Evolutionary conservation across 2,797 vertebrate genomes (phyloP).

Genomic region (Galaxias olidus): DNA sequence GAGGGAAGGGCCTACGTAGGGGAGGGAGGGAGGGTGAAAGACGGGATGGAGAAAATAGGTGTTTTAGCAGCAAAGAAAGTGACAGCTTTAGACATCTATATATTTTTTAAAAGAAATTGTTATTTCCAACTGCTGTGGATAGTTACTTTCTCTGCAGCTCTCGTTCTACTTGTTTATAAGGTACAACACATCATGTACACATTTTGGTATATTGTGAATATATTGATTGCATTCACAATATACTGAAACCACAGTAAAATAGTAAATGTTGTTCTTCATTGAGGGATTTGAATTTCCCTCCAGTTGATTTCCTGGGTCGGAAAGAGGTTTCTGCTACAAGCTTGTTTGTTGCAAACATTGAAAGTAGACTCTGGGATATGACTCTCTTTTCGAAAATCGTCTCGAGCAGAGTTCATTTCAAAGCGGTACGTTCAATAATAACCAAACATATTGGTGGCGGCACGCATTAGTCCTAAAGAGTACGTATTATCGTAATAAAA

Average conservation of each 20-base stretch:
- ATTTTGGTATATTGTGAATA: conserved; percentile 50
- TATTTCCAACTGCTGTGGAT: conserved; percentile 62
- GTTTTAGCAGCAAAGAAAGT: conserved; percentile 44
- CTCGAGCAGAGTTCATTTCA: too few relatives aligned
- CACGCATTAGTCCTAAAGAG: too few relatives aligned
- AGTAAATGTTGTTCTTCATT: conserved; percentile 46
- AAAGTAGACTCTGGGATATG: too few relatives aligned
- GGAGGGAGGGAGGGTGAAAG: conserved; percentile 18
- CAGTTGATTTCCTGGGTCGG: conserved; percentile 32
- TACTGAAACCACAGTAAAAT: conserved; percentile 26
- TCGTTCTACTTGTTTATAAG: conserved; percentile 41
- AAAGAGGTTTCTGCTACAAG: conserved; percentile 43
- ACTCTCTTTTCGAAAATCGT: too few relatives aligned
- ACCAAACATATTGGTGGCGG: too few relatives aligned
- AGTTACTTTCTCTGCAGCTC: conserved; percentile 42
- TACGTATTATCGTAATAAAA: too few relatives aligned
- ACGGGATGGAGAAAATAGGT: conserved; percentile 10
- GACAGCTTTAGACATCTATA: conserved; percentile 65
- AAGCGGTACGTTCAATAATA: too few relatives aligned
- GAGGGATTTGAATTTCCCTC: conserved; percentile 50
- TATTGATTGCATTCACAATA: conserved; percentile 40
- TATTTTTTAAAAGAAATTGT: conserved; percentile 64
- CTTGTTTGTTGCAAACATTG: conserved; percentile 32
- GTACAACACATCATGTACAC: conserved; percentile 24
- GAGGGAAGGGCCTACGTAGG: conserved; percentile 19